phyloP scores from a whole-genome alignment of 2,888 invertebrate species.

The Rugalucina vietnamica region DNA sequence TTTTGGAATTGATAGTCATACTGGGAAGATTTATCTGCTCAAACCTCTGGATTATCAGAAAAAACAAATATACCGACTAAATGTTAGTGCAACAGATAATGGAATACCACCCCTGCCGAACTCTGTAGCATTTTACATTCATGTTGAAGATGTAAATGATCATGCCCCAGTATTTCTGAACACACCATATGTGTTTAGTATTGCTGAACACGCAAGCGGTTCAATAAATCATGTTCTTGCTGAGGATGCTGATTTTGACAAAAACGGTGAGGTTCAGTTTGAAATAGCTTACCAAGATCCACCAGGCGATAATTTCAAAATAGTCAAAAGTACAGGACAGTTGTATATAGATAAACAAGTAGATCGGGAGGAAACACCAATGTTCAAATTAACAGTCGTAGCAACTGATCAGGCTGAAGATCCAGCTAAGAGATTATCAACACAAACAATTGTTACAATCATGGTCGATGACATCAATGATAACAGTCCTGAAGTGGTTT shows the following conservation, averaged over 20 bases:
- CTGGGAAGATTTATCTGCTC: constrained; percentile 95
- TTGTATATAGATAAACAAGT: constrained; percentile 94
- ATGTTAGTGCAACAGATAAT: constrained; percentile 91
- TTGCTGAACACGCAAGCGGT: constrained; percentile 93
- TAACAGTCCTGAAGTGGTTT: constrained; percentile 93
- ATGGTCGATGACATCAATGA: constrained; percentile 96
- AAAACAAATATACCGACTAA: constrained; percentile 92
- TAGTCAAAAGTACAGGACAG: constrained; percentile 91
- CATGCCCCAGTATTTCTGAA: constrained; percentile 95
- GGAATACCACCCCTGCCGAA: constrained; percentile 87
- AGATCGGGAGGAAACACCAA: constrained; percentile 95
- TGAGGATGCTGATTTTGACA: constrained; percentile 94
- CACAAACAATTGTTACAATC: constrained; percentile 95
- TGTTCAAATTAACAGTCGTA: constrained; percentile 93
- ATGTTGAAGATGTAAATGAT: constrained; percentile 96
- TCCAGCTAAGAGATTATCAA: constrained; percentile 89
- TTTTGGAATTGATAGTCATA: constrained; percentile 88
- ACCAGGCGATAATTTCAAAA: constrained; percentile 93
- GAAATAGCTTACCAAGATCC: constrained; percentile 93
- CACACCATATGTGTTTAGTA: constrained; percentile 93
- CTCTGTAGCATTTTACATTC: constrained; percentile 90
- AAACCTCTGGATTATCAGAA: constrained; percentile 96
- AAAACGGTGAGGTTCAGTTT: constrained; percentile 92
- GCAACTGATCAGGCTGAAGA: constrained; percentile 95
- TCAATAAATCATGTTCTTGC: constrained; percentile 93